Evolutionary conservation across 2,797 vertebrate genomes (phyloP).

Genomic region (Glossophaga mutica): DNA sequence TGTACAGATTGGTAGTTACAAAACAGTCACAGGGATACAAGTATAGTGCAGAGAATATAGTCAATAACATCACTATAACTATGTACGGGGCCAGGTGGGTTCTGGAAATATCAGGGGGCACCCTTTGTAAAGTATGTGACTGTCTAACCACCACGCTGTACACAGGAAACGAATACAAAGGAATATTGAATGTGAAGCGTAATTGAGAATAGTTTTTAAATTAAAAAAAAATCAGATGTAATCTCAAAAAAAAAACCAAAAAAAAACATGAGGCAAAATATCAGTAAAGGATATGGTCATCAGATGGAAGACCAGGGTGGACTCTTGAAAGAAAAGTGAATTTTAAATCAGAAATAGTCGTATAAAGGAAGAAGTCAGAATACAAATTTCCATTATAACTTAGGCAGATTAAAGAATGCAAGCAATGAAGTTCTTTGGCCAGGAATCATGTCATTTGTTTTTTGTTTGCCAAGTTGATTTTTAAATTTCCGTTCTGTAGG

Average conservation of each 20-base stretch:
- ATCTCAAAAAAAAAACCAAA: background rate
- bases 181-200: background rate
- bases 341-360: conserved; percentile 19
- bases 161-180: background rate
- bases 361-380: conserved; percentile 18
- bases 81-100: too few species aligned
- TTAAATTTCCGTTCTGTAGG: background rate
- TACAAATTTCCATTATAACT: conserved; percentile 20
- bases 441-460: background rate
- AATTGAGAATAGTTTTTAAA: background rate
- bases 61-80: background rate
- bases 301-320: background rate
- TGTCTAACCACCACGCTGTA: background rate
- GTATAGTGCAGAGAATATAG: background rate
- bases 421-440: background rate
- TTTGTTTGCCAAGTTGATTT: background rate
- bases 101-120: background rate
- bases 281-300: background rate
- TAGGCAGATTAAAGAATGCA: background rate
- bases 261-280: background rate
- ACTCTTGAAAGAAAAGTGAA: background rate
- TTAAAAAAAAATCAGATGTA: background rate
- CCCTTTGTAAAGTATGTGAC: background rate
- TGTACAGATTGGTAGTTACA: background rate
- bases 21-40: background rate